phyloP scores from a whole-genome alignment of 2,888 invertebrate species.

The Pollenia angustigena region DNA sequence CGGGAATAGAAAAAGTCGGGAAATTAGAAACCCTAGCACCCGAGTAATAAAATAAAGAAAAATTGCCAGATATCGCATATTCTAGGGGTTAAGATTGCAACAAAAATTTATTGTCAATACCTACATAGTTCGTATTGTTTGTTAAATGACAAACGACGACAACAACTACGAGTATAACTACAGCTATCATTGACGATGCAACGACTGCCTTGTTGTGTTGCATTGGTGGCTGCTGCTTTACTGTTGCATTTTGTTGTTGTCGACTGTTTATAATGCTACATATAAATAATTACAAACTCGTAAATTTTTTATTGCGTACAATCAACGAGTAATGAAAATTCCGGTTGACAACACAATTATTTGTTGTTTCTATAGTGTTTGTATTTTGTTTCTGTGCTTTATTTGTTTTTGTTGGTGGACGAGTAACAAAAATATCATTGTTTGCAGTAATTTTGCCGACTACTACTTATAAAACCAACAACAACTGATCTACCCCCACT shows the following conservation, averaged over 20 bases:
- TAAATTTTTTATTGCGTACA: slow-evolving; percentile 63
- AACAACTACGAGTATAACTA: not conserved
- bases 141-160: slow-evolving; percentile 21
- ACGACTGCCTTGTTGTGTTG: slow-evolving; percentile 38
- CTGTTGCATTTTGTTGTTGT: slow-evolving; percentile 30
- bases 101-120: slow-evolving; percentile 49
- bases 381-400: slow-evolving; percentile 13
- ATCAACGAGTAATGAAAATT: slow-evolving; percentile 66
- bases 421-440: slow-evolving; percentile 38
- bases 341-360: slow-evolving; percentile 71
- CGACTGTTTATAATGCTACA: slow-evolving; percentile 23
- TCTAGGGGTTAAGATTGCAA: slow-evolving; percentile 34
- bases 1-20: no score
- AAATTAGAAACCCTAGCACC: no score
- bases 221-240: slow-evolving; percentile 17
- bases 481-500: slow-evolving; percentile 59
- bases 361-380: slow-evolving; percentile 39
- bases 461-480: slow-evolving; percentile 42
- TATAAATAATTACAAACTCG: slow-evolving; percentile 64
- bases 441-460: slow-evolving; percentile 38
- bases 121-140: slow-evolving; percentile 33
- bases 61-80: slow-evolving; percentile 32
- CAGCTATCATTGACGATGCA: not conserved
- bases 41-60: slow-evolving; percentile 29
- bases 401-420: slow-evolving; percentile 33